Conservation (phyloP, 2,113 vertebrate genomes). For the Gallinago undulata region DNA sequence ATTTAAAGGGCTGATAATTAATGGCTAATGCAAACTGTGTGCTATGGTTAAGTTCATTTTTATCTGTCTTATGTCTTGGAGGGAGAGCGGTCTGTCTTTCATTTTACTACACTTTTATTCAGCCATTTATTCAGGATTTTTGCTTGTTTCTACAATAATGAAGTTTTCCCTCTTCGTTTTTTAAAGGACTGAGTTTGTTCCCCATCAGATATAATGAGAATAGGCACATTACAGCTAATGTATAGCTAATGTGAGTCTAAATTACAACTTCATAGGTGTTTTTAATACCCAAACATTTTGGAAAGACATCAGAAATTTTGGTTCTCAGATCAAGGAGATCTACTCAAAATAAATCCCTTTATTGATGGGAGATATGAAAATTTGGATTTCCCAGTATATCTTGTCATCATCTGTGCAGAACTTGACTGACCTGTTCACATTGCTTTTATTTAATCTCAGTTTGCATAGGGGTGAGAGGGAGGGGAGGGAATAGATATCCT, state of each 20-base stretch:
- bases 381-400: not conserved
- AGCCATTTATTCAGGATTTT: not conserved
- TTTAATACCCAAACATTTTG: not conserved
- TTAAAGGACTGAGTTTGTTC: not conserved
- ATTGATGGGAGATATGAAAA: not conserved
- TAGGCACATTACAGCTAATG: not conserved
- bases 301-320: not conserved
- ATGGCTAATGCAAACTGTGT: not conserved
- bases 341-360: not conserved
- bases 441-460: not conserved
- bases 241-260: not conserved
- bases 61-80: not conserved
- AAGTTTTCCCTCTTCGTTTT: not conserved
- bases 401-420: not conserved
- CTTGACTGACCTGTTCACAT: not conserved
- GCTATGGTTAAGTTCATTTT: not conserved
- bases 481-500: not conserved
- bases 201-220: not conserved
- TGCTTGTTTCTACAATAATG: not conserved
- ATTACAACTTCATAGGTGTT: not conserved
- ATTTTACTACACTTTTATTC: not conserved
- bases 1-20: not conserved
- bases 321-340: not conserved
- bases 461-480: not conserved
- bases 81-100: accelerated